phyloP scores from a whole-genome alignment of 1,140 invertebrate genomes.

The Cepaea nemoralis region DNA sequence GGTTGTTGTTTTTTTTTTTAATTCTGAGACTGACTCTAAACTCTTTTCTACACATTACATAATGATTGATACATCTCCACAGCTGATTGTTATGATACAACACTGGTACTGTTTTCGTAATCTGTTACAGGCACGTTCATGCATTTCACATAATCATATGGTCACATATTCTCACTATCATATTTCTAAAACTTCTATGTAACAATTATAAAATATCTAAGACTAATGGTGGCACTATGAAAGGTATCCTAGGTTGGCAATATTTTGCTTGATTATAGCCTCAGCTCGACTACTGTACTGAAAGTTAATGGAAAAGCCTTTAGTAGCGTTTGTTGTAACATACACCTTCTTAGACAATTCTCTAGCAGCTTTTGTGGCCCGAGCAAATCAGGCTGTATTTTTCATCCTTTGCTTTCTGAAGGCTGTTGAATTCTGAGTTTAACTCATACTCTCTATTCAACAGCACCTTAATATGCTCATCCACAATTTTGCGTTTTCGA shows the following conservation, averaged over 20 bases:
- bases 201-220: no score
- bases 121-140: no score
- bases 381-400: constrained; percentile 64
- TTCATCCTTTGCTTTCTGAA: constrained; percentile 56
- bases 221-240: no score
- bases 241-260: constrained; percentile 60
- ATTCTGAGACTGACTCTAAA: no score
- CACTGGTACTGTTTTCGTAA: no score
- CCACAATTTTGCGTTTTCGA: constrained; percentile 54
- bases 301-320: constrained; percentile 63
- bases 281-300: constrained; percentile 63
- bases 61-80: no score
- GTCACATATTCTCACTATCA: no score
- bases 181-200: no score
- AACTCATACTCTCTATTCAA: constrained; percentile 52
- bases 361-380: constrained; percentile 61
- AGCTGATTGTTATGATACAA: no score
- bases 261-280: constrained; percentile 53
- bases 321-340: constrained; percentile 54
- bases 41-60: no score
- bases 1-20: no score
- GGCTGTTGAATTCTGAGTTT: constrained; percentile 52
- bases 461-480: constrained; percentile 54
- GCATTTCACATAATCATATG: no score
- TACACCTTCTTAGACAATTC: constrained; percentile 54